These are phyloP conservation scores for Brachycybe producta DNA, from an alignment of 2,888 invertebrate species.

Conservation along the genomic window DNA sequence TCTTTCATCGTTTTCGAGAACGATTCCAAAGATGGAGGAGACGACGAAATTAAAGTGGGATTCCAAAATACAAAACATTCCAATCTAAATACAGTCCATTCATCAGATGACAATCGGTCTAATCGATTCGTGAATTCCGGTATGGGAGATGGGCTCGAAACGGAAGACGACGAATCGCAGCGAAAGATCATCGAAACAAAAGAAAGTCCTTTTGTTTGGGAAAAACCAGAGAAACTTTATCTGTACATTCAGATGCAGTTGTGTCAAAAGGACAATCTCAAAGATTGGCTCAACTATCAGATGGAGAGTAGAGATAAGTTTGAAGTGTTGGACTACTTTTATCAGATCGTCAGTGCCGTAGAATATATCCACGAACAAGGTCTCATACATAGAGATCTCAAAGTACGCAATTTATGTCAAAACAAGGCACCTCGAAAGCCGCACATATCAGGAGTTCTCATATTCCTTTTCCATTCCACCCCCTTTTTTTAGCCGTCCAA, in stretches of 20 bases:
- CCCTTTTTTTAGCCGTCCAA: slow-evolving; percentile 55
- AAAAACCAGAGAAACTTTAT: slow-evolving; percentile 41
- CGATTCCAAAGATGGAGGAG: no score
- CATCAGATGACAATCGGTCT: no score
- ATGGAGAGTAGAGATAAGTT: slow-evolving; percentile 19
- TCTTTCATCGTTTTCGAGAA: no score
- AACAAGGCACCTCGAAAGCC: neutral
- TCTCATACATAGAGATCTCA: slow-evolving; percentile 89
- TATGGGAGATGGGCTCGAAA: no score
- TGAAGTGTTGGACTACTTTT: slow-evolving; percentile 55
- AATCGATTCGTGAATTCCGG: no score
- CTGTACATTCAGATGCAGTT: slow-evolving; percentile 97
- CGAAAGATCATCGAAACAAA: no score
- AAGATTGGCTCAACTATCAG: slow-evolving; percentile 67
- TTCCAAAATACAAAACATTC: no score
- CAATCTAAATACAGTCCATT: no score
- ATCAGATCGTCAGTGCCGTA: slow-evolving; percentile 86
- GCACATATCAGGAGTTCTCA: neutral
- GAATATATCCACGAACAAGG: slow-evolving; percentile 87
- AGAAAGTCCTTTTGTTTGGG: neutral
- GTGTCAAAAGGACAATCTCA: slow-evolving; percentile 72
- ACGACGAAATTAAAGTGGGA: no score
- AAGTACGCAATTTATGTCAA: slow-evolving; percentile 43
- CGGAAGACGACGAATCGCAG: no score
- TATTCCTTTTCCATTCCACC: neutral